These are phyloP conservation scores for Sarcoramphus papa DNA, from an alignment of 2,797 vertebrate genomes.

Conservation along the genomic window DNA sequence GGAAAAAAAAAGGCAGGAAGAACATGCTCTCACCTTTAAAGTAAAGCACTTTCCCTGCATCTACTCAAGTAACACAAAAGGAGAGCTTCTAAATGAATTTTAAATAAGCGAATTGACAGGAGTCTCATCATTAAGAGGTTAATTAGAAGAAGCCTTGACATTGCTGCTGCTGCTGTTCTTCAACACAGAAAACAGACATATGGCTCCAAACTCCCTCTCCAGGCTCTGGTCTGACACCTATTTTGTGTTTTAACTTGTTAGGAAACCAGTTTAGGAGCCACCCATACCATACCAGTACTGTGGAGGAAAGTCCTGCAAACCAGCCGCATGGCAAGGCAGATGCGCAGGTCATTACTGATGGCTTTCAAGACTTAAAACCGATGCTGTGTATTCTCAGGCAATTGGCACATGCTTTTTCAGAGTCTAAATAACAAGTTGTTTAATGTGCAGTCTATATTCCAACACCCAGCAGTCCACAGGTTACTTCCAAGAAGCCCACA, in stretches of 20 bases:
- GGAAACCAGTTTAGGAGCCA: not conserved
- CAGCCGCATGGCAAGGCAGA: not conserved
- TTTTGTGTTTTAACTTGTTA: not conserved
- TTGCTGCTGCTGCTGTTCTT: not conserved
- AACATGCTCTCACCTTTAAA: not conserved
- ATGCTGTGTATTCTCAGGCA: not conserved
- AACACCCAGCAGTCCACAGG: not conserved
- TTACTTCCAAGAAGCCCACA: not conserved
- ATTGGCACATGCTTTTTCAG: not conserved
- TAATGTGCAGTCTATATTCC: accelerated
- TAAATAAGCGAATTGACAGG: not conserved
- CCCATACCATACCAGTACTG: not conserved
- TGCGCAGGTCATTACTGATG: accelerated
- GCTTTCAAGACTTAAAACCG: not conserved
- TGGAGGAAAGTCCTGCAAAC: not conserved
- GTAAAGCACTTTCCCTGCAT: not conserved
- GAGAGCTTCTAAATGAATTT: not conserved
- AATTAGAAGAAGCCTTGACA: conserved; percentile 15
- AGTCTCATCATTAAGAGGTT: not conserved
- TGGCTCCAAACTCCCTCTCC: not conserved
- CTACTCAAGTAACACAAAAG: not conserved
- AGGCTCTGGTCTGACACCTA: not conserved
- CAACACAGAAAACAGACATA: not conserved
- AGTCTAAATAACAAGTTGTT: not conserved
- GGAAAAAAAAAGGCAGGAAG: not conserved